Conservation (phyloP, 2,888 invertebrate genomes). For the Spicauda simplicius region DNA sequence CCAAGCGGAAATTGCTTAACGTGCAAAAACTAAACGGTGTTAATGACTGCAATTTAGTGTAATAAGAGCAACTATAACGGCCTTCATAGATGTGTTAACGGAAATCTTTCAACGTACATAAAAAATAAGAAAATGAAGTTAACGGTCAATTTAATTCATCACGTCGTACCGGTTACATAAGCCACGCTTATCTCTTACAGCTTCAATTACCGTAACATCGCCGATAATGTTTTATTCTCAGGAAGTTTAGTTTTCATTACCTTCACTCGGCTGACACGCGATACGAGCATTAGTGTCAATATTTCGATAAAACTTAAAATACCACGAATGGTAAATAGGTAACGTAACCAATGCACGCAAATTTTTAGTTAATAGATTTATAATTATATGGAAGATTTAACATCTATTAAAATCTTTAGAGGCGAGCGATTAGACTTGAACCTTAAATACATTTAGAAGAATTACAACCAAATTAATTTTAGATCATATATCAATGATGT, state of each 20-base stretch:
- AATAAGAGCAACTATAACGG: neutral
- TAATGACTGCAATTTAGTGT: slow-evolving; percentile 5
- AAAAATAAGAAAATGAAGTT: slow-evolving; percentile 5
- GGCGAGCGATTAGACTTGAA: too few species aligned
- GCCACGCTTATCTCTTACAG: neutral
- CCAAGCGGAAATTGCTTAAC: neutral
- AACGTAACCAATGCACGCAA: too few species aligned
- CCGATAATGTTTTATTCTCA: slow-evolving; percentile 19
- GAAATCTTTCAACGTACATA: slow-evolving; percentile 5
- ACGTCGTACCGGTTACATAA: slow-evolving; percentile 15
- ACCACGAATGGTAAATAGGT: neutral
- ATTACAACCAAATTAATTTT: too few species aligned
- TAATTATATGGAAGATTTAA: too few species aligned
- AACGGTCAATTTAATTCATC: neutral
- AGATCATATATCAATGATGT: too few species aligned
- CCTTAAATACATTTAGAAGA: too few species aligned
- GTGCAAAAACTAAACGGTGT: slow-evolving; percentile 1
- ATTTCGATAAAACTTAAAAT: neutral
- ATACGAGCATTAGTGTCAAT: slow-evolving; percentile 7
- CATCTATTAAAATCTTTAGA: too few species aligned
- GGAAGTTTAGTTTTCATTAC: slow-evolving; percentile 19
- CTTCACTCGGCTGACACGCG: slow-evolving; percentile 4
- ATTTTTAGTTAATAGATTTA: too few species aligned
- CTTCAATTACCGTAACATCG: slow-evolving; percentile 10
- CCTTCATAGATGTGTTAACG: neutral